Conservation (phyloP, 2,113 vertebrate species). For the Cygnus atratus region DNA sequence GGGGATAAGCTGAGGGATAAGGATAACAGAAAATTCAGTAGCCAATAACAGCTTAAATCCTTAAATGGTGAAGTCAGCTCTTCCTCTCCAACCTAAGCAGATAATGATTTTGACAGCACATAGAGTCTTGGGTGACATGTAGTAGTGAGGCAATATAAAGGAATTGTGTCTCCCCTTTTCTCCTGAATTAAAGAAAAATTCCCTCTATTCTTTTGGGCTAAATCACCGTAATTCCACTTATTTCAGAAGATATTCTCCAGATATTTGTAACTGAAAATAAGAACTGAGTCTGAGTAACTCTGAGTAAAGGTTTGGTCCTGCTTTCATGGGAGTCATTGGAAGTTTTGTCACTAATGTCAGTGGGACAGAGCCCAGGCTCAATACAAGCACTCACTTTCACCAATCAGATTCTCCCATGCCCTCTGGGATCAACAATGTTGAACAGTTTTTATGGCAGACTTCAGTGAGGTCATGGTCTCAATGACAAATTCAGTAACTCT, state of each 20-base stretch:
- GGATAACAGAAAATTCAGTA: conserved; percentile 24
- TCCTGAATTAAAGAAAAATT: not conserved
- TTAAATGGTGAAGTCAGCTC: conserved; percentile 49
- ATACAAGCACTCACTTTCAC: fast-evolving
- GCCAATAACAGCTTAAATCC: conserved; percentile 35
- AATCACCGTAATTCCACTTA: not conserved
- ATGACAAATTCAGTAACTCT: conserved; percentile 1
- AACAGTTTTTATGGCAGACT: not conserved
- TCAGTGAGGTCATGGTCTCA: not conserved
- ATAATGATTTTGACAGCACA: conserved; percentile 50
- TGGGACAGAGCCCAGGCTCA: not conserved
- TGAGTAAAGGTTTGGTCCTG: not conserved
- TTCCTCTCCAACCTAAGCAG: conserved; percentile 51
- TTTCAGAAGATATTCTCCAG: not conserved
- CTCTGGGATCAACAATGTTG: not conserved
- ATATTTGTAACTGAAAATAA: not conserved
- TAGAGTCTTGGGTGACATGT: not conserved
- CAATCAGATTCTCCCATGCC: not conserved
- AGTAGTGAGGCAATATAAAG: not conserved
- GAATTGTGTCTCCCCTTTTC: not conserved
- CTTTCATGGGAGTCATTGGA: not conserved
- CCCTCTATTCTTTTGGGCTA: not conserved
- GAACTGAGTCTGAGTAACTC: not conserved
- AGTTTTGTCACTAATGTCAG: not conserved
- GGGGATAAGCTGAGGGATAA: conserved; percentile 7